These are phyloP conservation scores for Alosa alosa DNA, from an alignment of 2,113 vertebrate species.

Conservation along the genomic window DNA sequence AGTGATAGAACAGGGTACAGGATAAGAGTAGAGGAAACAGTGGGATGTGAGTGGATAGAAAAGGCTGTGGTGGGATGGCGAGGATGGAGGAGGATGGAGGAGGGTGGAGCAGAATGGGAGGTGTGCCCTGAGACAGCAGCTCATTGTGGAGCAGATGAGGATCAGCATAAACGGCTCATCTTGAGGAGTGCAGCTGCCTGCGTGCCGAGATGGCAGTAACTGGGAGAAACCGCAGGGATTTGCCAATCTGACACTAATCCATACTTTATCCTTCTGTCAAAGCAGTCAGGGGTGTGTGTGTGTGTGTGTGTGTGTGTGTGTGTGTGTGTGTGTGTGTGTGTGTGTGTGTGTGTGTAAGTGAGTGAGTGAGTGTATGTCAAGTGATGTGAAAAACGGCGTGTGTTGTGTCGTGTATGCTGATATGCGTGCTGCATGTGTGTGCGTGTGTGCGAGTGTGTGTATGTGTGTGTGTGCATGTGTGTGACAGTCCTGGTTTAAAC, in stretches of 20 bases:
- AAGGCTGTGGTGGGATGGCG: background rate
- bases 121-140: background rate
- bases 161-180: background rate
- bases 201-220: background rate
- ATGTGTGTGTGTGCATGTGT: background rate
- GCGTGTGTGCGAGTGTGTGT: background rate
- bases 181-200: background rate
- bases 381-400: background rate
- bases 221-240: background rate
- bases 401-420: background rate
- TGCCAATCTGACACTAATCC: constrained; percentile 11
- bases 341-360: background rate
- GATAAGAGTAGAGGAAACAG: background rate
- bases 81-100: background rate
- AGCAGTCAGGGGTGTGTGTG: constrained; percentile 3
- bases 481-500: background rate
- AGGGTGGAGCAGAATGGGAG: background rate
- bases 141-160: constrained; percentile 3
- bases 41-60: background rate
- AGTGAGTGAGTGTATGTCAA: background rate
- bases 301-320: background rate
- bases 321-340: background rate
- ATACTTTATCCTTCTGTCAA: constrained; percentile 6
- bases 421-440: too few relatives aligned
- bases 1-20: background rate